A percentile compares a stretch with the other conserved stretches of the same genome.
phyloP scores from a whole-genome alignment of 2,888 invertebrate genomes.

The Ptycholaimellus sp. region DNA sequence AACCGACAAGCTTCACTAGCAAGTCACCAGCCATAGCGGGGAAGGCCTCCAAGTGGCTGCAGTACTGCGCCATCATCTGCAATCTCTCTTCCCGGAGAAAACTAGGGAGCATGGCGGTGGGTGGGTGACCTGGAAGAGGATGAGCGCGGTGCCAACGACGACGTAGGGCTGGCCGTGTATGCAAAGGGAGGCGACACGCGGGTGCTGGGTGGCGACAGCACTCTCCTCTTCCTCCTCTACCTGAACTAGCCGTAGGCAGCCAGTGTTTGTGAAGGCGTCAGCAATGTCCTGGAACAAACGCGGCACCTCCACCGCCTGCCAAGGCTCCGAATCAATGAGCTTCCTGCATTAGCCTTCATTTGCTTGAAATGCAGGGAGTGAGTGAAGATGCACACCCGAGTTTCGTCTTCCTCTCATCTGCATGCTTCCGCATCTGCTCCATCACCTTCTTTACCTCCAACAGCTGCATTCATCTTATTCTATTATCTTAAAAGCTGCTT shows the following conservation, averaged over 20 bases:
- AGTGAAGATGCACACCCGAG: too few relatives aligned
- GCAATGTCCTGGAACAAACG: slow-evolving; percentile 62
- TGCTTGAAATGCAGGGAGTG: too few relatives aligned
- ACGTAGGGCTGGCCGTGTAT: too few relatives aligned
- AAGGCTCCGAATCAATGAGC: slow-evolving; percentile 64
- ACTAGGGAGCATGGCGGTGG: too few relatives aligned
- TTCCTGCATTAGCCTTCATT: too few relatives aligned
- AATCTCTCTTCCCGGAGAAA: too few relatives aligned
- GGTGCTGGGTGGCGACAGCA: too few relatives aligned
- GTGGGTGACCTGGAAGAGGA: too few relatives aligned
- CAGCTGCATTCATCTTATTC: slow-evolving; percentile 76
- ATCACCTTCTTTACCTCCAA: slow-evolving; percentile 82
- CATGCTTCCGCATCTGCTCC: slow-evolving; percentile 81
- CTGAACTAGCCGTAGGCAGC: slow-evolving; percentile 14
- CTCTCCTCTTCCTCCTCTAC: slow-evolving; percentile 2
- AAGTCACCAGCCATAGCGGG: slow-evolving; percentile 48
- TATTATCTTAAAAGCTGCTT: too few relatives aligned
- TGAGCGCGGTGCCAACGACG: too few relatives aligned
- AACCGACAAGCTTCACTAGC: slow-evolving; percentile 33
- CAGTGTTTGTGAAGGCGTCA: slow-evolving; percentile 38
- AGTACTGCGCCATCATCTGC: slow-evolving; percentile 73
- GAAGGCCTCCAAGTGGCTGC: slow-evolving; percentile 51
- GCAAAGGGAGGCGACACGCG: too few relatives aligned
- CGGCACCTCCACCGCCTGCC: slow-evolving; percentile 77
- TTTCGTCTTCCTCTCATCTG: too few relatives aligned